Evolutionary conservation across 2,113 vertebrate genomes (phyloP), one percentile per base, ranked within the genome.

Genomic region (Ceyx cyanopectus): DNA sequence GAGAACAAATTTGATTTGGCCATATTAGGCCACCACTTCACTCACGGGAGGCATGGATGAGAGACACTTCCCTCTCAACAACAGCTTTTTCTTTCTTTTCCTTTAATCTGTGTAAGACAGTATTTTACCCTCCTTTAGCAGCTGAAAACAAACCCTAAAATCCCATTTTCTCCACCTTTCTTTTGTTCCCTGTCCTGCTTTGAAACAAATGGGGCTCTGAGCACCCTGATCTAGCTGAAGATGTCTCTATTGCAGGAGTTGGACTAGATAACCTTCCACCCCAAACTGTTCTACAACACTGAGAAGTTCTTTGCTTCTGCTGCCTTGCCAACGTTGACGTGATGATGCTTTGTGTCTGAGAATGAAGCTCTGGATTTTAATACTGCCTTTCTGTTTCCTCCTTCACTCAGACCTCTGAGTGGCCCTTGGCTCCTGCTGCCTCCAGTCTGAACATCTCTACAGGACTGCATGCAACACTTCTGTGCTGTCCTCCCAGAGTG

Each of bases 321-420:
- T 86, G 41, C 51, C 23, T 67, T 66, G 51, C 10, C 19, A 46
- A 12, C 12, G 37, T 10, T 3, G 4, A 8, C 10, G 58, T 0
- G 0, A 58, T 54, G 26, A 75, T 1, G 12, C 75, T 81, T 66
- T 54, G 6, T 4, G 1, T 12, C 27, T 30, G 58, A 81, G 57
- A 81, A 87, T 50, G 48, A 22, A 50, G 13, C 54, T 34, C 19
- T 46, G 12, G 58, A 48, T 48, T 74, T 85, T 30, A 63, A 92
- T 66, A 40, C 41, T 57, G 24, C 5, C 68, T 76, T 67, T 87
- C 85, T 87, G 60, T 86, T 68, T 81, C 80, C 54, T 11, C 37
- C 92, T 95, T 94, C 95, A 86, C 77, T 93, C 94, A 80, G 82
- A 93, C 61, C 46, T 89, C 29, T 81, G 26, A 63, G 76, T 60